Percentiles rank a stretch among this genome's conserved stretches.
These are phyloP conservation scores for Cylloceria caligata DNA, from an alignment of 2,888 invertebrate species.

Conservation along the genomic window DNA sequence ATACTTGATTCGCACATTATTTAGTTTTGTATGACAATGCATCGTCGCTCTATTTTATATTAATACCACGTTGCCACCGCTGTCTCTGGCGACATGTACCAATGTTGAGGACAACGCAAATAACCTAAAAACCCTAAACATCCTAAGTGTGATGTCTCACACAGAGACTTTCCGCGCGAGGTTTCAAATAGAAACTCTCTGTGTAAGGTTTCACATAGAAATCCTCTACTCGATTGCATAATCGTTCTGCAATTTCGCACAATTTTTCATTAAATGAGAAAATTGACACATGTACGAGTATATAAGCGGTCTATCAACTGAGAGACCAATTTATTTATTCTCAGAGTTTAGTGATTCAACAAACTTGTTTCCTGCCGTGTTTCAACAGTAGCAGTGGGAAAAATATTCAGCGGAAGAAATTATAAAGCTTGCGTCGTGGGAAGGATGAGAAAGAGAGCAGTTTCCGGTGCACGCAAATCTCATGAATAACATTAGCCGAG, in stretches of 20 bases:
- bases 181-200: no score
- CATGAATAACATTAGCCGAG: constrained; percentile 40
- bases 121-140: no score
- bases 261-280: not conserved
- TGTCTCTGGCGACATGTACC: no score
- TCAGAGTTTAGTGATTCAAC: not conserved
- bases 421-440: not conserved
- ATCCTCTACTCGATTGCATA: not conserved
- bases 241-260: not conserved
- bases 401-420: constrained; percentile 27
- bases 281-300: not conserved
- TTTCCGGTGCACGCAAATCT: constrained; percentile 1
- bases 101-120: no score
- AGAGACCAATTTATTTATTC: not conserved
- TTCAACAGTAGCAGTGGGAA: not conserved
- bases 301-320: not conserved
- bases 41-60: no score
- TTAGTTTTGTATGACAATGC: no score
- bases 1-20: no score
- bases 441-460: constrained; percentile 21
- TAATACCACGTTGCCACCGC: no score
- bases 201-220: no score
- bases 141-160: no score
- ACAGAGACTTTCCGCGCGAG: no score
- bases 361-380: not conserved